phyloP scores from a whole-genome alignment of 2,797 vertebrate genomes.

The Aplochiton taeniatus region DNA sequence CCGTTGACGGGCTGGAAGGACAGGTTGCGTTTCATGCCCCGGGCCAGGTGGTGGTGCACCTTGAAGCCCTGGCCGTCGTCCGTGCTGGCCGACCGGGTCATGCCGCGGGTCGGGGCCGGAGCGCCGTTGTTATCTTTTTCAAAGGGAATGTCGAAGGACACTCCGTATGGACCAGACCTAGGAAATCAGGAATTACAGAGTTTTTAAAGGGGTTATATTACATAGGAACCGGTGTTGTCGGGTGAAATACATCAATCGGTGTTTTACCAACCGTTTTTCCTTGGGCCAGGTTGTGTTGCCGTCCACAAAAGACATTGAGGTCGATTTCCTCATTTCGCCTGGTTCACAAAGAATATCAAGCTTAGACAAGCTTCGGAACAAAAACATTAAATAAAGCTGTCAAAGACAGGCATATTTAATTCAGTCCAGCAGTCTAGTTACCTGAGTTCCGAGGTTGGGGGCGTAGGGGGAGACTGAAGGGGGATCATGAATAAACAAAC shows the following conservation, averaged over 20 bases:
- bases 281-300: constrained; percentile 96
- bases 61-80: constrained; percentile 90
- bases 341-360: constrained; percentile 41
- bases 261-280: constrained; percentile 85
- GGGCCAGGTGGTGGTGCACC: constrained; percentile 71
- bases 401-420: neutral
- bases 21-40: constrained; percentile 84
- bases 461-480: constrained; percentile 73
- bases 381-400: neutral
- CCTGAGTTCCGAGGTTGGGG: constrained; percentile 85
- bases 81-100: constrained; percentile 91
- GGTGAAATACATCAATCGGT: no score
- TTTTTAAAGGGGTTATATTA: no score
- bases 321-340: constrained; percentile 93
- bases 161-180: constrained; percentile 92
- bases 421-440: constrained; percentile 47
- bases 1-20: constrained; percentile 92
- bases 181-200: constrained; percentile 37
- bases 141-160: constrained; percentile 97
- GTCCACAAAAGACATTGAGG: constrained; percentile 97
- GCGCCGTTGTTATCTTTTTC: constrained; percentile 82
- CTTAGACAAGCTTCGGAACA: neutral
- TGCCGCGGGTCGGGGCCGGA: constrained; percentile 73
- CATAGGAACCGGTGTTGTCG: no score
- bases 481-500: neutral